Conservation (phyloP, 2,797 vertebrate species). For the Chelonia mydas region DNA sequence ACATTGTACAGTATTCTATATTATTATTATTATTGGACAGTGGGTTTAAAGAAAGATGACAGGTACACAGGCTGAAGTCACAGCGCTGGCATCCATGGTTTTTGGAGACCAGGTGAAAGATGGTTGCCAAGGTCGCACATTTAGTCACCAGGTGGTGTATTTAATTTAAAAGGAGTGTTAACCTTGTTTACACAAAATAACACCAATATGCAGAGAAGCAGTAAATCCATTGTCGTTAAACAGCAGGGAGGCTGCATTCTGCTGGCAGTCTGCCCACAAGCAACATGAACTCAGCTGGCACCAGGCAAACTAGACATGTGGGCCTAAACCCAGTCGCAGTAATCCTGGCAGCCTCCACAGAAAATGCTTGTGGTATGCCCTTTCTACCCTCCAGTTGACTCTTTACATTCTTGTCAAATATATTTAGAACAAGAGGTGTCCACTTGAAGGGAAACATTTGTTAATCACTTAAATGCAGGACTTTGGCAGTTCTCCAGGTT, state of each 20-base stretch:
- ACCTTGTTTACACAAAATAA: conserved; percentile 98
- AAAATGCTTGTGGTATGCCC: conserved; percentile 79
- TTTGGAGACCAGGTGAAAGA: conserved; percentile 82
- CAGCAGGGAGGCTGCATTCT: conserved; percentile 87
- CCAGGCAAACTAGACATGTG: conserved; percentile 56
- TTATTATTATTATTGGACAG: neutral
- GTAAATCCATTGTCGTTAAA: conserved; percentile 97
- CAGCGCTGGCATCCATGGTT: neutral
- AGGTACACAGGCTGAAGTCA: neutral
- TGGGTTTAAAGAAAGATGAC: neutral
- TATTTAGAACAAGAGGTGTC: conserved; percentile 92
- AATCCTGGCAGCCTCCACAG: conserved; percentile 72
- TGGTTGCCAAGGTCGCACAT: conserved; percentile 87
- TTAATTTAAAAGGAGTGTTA: conserved; percentile 94
- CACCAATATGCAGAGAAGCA: conserved; percentile 90
- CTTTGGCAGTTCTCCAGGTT: conserved; percentile 86
- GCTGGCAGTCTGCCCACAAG: conserved; percentile 89
- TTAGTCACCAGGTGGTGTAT: conserved; percentile 92
- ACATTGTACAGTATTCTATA: neutral
- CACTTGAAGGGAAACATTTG: conserved; percentile 90
- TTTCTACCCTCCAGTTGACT: conserved; percentile 80
- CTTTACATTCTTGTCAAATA: conserved; percentile 86
- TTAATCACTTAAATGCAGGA: conserved; percentile 90
- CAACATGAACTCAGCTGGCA: conserved; percentile 82
- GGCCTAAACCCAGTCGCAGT: conserved; percentile 74